Percentiles rank a stretch among this genome's conserved stretches.
Conservation (phyloP, 2,113 vertebrate genomes). For the Deroptyus accipitrinus region DNA sequence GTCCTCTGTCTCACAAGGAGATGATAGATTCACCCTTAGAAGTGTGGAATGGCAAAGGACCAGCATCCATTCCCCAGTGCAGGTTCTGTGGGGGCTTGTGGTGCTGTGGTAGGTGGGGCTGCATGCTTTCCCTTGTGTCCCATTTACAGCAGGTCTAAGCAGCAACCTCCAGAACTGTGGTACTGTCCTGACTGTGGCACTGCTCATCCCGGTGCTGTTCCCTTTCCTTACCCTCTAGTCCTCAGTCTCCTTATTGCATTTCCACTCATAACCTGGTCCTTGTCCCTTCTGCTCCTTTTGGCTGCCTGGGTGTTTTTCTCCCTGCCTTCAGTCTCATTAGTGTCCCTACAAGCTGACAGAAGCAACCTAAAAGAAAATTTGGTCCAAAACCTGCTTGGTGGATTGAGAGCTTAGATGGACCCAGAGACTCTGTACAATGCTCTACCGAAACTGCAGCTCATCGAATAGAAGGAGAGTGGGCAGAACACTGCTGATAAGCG, state of each 20-base stretch:
- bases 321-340: not conserved
- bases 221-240: not conserved
- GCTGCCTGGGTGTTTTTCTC: not conserved
- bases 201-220: not conserved
- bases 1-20: not conserved
- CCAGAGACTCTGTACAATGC: not conserved
- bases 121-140: not conserved
- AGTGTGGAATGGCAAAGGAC: not conserved
- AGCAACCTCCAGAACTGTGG: not conserved
- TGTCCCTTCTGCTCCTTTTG: not conserved
- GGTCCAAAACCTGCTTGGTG: not conserved
- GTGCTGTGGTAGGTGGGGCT: not conserved
- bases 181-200: rapidly evolving
- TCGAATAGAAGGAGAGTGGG: not conserved
- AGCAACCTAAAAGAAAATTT: not conserved
- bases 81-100: not conserved
- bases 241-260: not conserved
- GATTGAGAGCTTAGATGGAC: not conserved
- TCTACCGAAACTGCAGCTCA: not conserved
- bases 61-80: not conserved
- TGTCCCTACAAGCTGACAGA: not conserved
- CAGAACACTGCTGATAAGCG: not conserved
- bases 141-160: not conserved
- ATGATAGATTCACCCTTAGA: not conserved
- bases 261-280: not conserved